Evolutionary conservation across 2,113 vertebrate genomes (phyloP).

Genomic region (Muscicapa adusta): DNA sequence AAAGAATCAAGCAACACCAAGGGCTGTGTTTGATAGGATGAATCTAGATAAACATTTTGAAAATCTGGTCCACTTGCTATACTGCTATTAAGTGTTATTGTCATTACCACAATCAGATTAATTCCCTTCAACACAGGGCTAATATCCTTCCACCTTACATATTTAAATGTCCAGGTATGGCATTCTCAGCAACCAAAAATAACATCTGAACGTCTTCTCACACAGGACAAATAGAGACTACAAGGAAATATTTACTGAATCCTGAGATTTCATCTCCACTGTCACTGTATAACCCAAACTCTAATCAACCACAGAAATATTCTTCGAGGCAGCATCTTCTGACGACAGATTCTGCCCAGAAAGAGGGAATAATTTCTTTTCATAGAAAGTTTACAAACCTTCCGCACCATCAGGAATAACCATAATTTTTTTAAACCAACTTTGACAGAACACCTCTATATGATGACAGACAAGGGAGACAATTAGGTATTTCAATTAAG

Average conservation of each 20-base stretch:
- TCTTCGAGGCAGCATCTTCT: not conserved
- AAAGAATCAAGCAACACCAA: not conserved
- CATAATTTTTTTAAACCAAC: not conserved
- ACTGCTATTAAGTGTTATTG: not conserved
- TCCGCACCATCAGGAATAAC: accelerated
- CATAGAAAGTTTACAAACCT: not conserved
- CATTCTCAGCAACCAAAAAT: not conserved
- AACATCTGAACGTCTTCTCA: not conserved
- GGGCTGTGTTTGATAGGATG: not conserved
- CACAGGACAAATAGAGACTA: not conserved
- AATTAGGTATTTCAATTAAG: not conserved
- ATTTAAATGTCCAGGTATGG: not conserved
- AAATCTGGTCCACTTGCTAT: not conserved
- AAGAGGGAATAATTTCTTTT: not conserved
- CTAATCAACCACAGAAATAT: not conserved
- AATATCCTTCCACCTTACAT: not conserved
- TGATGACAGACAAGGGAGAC: not conserved
- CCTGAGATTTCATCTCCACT: not conserved
- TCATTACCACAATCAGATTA: not conserved
- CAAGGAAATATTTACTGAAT: not conserved
- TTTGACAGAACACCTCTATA: not conserved
- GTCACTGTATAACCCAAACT: not conserved
- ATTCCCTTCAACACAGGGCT: not conserved
- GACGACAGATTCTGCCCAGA: not conserved
- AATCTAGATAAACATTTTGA: not conserved